Conservation (phyloP, 1,140 invertebrate species). For the Drosophila bocqueti region DNA sequence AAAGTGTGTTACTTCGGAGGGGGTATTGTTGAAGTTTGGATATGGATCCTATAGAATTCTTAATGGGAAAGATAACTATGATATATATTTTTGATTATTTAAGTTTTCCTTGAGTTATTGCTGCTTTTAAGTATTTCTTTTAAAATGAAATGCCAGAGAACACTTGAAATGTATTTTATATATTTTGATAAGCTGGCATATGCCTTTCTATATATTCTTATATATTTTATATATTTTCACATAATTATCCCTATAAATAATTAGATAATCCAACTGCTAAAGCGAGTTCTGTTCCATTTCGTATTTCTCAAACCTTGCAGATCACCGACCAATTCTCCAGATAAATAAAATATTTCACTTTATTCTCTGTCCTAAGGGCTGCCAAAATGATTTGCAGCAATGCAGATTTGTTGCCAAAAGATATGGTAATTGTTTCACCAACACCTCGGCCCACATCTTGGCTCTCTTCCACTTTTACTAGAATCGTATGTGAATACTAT, state of each 20-base stretch:
- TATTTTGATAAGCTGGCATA: too few relatives aligned
- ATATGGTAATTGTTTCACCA: conserved; percentile 30
- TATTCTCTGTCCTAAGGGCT: not conserved
- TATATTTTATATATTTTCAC: not conserved
- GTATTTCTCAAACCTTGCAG: too few relatives aligned
- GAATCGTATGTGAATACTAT: not conserved
- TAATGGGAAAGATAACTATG: not conserved
- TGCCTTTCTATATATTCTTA: not conserved
- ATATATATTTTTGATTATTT: too few relatives aligned
- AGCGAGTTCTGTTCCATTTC: not conserved
- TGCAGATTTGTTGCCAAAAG: conserved; percentile 25
- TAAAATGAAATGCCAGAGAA: not conserved
- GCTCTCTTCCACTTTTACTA: conserved; percentile 17
- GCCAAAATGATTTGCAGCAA: conserved; percentile 7
- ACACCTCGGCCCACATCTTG: conserved; percentile 15
- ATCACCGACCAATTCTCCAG: not conserved
- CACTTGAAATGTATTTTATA: too few relatives aligned
- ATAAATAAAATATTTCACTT: too few relatives aligned
- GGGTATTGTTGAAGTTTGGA: not conserved
- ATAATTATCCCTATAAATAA: not conserved
- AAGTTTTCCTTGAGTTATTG: not conserved
- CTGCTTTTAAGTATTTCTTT: not conserved
- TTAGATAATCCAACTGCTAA: not conserved
- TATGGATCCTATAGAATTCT: not conserved
- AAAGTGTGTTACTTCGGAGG: not conserved